Percentiles rank a stretch among this genome's conserved stretches.
Conservation (phyloP, 2,113 vertebrate species). For the Spea bombifrons region DNA sequence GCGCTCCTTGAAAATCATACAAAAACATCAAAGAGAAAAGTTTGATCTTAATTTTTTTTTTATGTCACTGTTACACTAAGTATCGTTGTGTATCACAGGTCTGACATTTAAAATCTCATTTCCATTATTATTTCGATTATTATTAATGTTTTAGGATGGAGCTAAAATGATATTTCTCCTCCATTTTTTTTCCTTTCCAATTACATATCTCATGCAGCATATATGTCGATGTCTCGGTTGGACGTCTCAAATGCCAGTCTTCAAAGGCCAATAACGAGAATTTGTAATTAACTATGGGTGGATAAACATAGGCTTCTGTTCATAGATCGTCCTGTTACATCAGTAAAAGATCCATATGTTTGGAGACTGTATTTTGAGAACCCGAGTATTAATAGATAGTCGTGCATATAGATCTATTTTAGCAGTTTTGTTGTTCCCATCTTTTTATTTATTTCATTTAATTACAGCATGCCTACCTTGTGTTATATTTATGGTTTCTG, state of each 20-base stretch:
- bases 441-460: constrained; percentile 17
- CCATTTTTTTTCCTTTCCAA: constrained; percentile 3
- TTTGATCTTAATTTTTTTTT: neutral
- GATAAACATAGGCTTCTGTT: too few relatives aligned
- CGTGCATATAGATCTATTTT: neutral
- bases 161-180: neutral
- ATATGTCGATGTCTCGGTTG: neutral
- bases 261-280: neutral
- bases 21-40: too few relatives aligned
- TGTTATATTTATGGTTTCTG: neutral
- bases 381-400: neutral
- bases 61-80: constrained; percentile 39
- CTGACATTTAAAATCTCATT: constrained; percentile 16
- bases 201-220: neutral
- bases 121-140: constrained; percentile 7
- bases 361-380: constrained; percentile 5
- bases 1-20: neutral
- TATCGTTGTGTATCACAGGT: constrained; percentile 4
- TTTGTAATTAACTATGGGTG: neutral
- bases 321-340: too few relatives aligned
- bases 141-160: neutral
- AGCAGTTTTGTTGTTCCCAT: constrained; percentile 3
- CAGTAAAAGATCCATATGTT: neutral
- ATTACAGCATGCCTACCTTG: constrained; percentile 7
- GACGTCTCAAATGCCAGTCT: neutral